These are phyloP conservation scores for Nipponacmea schrenckii DNA, from an alignment of 2,888 invertebrate species.

Conservation along the genomic window DNA sequence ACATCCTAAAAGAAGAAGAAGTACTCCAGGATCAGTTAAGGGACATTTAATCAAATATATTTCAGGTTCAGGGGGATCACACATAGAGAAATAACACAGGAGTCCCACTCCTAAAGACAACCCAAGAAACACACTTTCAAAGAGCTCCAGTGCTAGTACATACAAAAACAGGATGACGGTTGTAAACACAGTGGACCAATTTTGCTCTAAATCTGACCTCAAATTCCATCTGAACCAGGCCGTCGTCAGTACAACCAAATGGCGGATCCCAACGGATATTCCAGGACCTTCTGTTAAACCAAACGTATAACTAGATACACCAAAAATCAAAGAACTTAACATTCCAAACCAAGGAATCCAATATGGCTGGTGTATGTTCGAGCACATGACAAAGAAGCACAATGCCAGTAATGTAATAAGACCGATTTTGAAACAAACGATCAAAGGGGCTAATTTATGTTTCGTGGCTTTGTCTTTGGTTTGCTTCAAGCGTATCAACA, in stretches of 20 bases:
- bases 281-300: constrained; percentile 38
- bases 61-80: constrained; percentile 22
- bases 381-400: constrained; percentile 24
- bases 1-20: constrained; percentile 26
- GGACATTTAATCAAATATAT: constrained; percentile 10
- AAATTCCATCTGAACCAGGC: constrained; percentile 31
- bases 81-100: constrained; percentile 31
- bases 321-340: constrained; percentile 24
- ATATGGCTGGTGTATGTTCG: background rate
- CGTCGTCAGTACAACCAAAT: constrained; percentile 33
- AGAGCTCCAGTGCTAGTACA: constrained; percentile 22
- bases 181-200: constrained; percentile 12
- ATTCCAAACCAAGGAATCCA: constrained; percentile 30
- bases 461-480: constrained; percentile 20
- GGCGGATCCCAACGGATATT: constrained; percentile 36
- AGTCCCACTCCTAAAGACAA: constrained; percentile 37
- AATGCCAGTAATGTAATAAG: constrained; percentile 29
- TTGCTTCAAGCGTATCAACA: constrained; percentile 29
- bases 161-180: background rate
- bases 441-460: constrained; percentile 17
- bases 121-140: constrained; percentile 35
- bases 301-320: constrained; percentile 30
- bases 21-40: constrained; percentile 23
- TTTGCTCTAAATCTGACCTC: constrained; percentile 17
- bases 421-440: constrained; percentile 33